Base-by-base conservation (phyloP, 2,797 vertebrate species). In the Acridotheres tristis region DNA sequence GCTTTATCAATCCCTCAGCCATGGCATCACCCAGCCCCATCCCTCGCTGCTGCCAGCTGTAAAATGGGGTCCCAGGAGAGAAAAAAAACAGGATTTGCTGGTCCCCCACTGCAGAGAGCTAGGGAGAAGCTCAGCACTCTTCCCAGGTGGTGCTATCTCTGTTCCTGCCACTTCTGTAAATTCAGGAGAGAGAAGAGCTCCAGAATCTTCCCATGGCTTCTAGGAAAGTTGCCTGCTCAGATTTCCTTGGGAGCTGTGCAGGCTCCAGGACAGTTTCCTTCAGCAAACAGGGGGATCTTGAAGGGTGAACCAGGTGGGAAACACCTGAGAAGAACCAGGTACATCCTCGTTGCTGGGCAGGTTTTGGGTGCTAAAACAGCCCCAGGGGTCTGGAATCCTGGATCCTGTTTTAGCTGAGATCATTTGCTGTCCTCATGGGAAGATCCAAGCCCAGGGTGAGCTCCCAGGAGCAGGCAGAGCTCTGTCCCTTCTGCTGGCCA, bases 301-400 rank as follows among this genome's bases (percentile, higher is more conserved):
- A 29, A 26, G 25, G 43, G 3, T 0, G 10, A 22, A 53, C 0
- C 0, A 2, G 32, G 16, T 50, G 29, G 23, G 43, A 88, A 79
- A 34, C 1, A 6, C 61, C 42, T 1, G 1, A 11, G 48, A 2
- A 69, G 22, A 53, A 30, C 9, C 61, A 38, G 65, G 32, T 30
- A 21, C 23, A 18, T n/a, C 51, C 36, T 32, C 16, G 0, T 5
- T 43, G 13, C 30, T 32, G 34, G 11, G 17, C 0, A 0, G 7
- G 15, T 10, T 66, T 15, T 7, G 53, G 50, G 21, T 29, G 66
- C 62, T 85, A 19, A 62, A 69, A 21, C 16, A 59, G 10, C 62
- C 55, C 54, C 58, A 19, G 29, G n/a, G 48, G 10, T 40, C 59
- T 38, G 14, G 5, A 68, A 71, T 20, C 8, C 59, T 29, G 27